A percentile compares a stretch with the other conserved stretches of the same genome.
phyloP scores from a whole-genome alignment of 2,797 vertebrate genomes.

The Melanotaenia parkinsoni region DNA sequence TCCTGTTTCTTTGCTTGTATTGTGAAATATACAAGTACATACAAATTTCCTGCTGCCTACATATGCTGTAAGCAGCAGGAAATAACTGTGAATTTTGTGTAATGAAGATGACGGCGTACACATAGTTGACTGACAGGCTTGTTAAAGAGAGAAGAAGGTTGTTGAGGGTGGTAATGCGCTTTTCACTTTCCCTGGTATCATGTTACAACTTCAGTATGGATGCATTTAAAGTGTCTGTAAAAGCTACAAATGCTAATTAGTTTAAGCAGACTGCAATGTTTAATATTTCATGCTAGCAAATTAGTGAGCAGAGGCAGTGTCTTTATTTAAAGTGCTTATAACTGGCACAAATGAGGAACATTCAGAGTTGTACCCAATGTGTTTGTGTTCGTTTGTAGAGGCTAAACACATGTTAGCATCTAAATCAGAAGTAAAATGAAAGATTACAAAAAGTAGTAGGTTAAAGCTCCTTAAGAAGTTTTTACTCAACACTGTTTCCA shows the following conservation, averaged over 20 bases:
- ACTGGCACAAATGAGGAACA: constrained; percentile 20
- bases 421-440: not conserved
- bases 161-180: not conserved
- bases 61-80: not conserved
- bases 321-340: constrained; percentile 14
- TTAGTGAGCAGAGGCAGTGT: constrained; percentile 15
- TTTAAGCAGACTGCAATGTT: constrained; percentile 14
- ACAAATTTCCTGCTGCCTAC: not conserved
- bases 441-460: not conserved
- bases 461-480: not conserved
- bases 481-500: constrained; percentile 8
- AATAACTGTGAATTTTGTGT: not conserved
- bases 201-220: constrained; percentile 9
- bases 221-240: constrained; percentile 14
- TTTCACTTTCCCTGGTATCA: constrained; percentile 16
- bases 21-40: no score
- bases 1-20: no score
- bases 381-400: not conserved
- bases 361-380: not conserved
- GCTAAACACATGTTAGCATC: not conserved
- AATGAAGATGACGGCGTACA: constrained; percentile 12
- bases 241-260: constrained; percentile 35
- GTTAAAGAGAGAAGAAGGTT: not conserved
- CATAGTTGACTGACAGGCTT: constrained; percentile 20
- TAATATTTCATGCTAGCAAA: constrained; percentile 32